Evolutionary conservation across 2,797 vertebrate genomes (phyloP).

Genomic region (Heliangelus exortis): DNA sequence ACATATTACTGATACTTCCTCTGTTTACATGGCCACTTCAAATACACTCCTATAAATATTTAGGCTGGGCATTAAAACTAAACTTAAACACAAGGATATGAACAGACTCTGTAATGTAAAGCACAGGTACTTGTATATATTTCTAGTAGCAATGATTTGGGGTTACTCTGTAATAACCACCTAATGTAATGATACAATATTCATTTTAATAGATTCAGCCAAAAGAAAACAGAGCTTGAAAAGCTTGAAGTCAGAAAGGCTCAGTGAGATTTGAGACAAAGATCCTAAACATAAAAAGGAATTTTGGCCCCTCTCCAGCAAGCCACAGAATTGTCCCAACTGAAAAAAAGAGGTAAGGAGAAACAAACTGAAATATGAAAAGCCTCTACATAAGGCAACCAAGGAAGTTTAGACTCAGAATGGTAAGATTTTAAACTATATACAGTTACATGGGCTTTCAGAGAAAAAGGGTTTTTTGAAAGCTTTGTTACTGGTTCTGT

Average conservation of each 20-base stretch:
- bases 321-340: background rate
- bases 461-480: background rate
- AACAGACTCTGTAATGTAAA: background rate
- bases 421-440: background rate
- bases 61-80: background rate
- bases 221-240: background rate
- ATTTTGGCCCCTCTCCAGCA: background rate
- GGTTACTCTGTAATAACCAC: background rate
- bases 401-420: background rate
- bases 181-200: background rate
- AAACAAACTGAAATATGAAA: background rate
- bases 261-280: background rate
- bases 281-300: background rate
- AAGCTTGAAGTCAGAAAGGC: background rate
- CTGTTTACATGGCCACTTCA: background rate
- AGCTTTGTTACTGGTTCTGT: background rate
- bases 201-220: background rate
- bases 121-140: background rate
- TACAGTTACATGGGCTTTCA: background rate
- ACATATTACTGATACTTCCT: background rate
- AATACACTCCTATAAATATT: background rate
- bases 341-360: background rate
- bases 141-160: background rate
- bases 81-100: background rate
- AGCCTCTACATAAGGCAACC: background rate